Evolutionary conservation across 2,888 invertebrate species (phyloP), one percentile per base, ranked within the genome.

Genomic region (Melipona beecheii): DNA sequence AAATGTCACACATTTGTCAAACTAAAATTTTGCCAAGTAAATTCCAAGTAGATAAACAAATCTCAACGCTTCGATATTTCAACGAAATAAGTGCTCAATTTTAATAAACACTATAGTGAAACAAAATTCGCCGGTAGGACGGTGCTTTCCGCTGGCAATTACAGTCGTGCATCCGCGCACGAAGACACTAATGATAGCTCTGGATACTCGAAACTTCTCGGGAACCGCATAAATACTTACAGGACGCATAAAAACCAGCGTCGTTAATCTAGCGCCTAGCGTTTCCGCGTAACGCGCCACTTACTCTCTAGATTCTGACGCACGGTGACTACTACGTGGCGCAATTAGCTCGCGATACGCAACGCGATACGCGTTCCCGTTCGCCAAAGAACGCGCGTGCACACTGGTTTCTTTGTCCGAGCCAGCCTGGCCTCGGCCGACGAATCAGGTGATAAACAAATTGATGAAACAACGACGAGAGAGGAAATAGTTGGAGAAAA

Each of bases 341-440:
- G 73, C 64, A 81, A 74, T 81, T 79, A 81, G 73, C 70, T 60
- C 21, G 43, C 74, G 65, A 75, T 75, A 62, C 64, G 74, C 77
- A 65, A 50, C 52, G 78, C 71, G 52, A 60, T 24, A 49, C 52
- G 52, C 72, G 78, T 78, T 36, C 78, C 36, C 65, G 52, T 74
- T 78, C 52, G 56, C 52, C 9, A 9, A 0, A 13, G 19, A 21
- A 36, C 24, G 21, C 5, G 15, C 3, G 21, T 65, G 4, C 65
- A 66, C 75, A 68, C 56, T 58, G 31, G 54, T 64, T 31, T 65
- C 71, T 54, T 65, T 56, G 77, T 77, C n/a, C 64, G 27, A n/a
- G 62, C 19, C 21, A 19, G 21, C 31, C 31, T 31, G 64, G 31
- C 31, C 64, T 64, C 31, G 21, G 6, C 27, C 24, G 36, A n/a